Conservation (phyloP, 2,888 invertebrate species). For the Neoaliturus tenellus region DNA sequence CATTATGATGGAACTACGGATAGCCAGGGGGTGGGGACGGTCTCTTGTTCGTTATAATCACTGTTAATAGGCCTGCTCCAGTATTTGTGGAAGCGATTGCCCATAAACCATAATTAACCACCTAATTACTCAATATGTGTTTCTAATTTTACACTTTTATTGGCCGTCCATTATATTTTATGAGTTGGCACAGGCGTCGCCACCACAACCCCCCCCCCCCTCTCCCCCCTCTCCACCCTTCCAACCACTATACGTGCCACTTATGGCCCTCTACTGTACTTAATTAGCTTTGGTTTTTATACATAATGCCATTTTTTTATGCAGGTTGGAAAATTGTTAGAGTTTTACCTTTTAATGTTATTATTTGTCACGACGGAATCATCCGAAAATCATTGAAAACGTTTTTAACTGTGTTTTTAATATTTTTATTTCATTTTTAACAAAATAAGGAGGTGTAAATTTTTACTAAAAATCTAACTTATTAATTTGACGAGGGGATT, state of each 20-base stretch:
- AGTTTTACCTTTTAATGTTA: no score
- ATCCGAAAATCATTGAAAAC: no score
- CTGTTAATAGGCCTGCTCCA: conserved; percentile 8
- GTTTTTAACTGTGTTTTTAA: no score
- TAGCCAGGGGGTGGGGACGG: not conserved
- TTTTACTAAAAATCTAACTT: no score
- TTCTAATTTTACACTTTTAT: conserved; percentile 48
- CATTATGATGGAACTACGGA: no score
- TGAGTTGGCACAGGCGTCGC: conserved; percentile 11
- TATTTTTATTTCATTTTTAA: no score
- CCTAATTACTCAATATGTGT: conserved; percentile 50
- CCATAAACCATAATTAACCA: conserved; percentile 46
- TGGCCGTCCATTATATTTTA: conserved; percentile 44
- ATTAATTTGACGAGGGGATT: no score
- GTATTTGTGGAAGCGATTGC: conserved; percentile 5
- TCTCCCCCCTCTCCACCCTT: not conserved
- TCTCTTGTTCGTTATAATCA: conserved; percentile 21
- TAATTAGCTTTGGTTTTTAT: no score
- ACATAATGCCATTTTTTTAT: no score
- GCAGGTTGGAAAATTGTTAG: no score
- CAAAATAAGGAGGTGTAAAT: no score
- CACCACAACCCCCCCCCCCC: conserved; percentile 8
- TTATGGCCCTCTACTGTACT: not conserved
- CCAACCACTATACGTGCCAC: not conserved
- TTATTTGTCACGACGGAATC: no score